Conservation (phyloP, 2,797 vertebrate species). For the Holocentrus rufus region DNA sequence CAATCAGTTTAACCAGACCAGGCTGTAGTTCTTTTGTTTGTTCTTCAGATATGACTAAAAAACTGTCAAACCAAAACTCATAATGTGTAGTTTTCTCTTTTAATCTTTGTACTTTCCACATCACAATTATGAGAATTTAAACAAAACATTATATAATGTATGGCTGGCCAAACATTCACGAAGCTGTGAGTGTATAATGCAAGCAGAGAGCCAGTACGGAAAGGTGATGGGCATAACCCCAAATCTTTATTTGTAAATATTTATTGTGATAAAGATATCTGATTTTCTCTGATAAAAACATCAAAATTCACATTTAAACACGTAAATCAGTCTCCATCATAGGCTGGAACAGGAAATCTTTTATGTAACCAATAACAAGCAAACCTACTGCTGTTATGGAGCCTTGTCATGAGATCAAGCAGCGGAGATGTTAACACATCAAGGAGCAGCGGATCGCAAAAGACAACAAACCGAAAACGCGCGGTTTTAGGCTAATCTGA, state of each 20-base stretch:
- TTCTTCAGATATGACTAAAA: too few species aligned
- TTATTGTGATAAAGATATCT: too few species aligned
- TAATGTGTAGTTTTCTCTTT: neutral
- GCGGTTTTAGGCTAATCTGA: slow-evolving; percentile 70
- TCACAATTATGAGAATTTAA: slow-evolving; percentile 23
- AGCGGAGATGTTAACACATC: slow-evolving; percentile 7
- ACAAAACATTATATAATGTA: slow-evolving; percentile 26
- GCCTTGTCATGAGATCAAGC: neutral
- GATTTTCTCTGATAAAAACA: too few species aligned
- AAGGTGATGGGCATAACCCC: neutral
- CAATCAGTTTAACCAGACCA: neutral
- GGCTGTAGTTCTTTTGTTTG: rapidly evolving
- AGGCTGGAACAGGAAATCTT: neutral
- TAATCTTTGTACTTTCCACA: neutral
- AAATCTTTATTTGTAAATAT: too few species aligned
- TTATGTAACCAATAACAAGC: neutral
- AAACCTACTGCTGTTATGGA: neutral
- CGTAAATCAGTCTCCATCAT: neutral
- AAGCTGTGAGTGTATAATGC: slow-evolving; percentile 1
- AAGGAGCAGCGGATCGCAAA: slow-evolving; percentile 45
- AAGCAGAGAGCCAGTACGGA: neutral
- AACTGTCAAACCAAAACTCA: too few species aligned
- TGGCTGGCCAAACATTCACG: slow-evolving; percentile 1
- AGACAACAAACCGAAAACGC: slow-evolving; percentile 78
- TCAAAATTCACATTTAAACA: neutral